A percentile compares a stretch with the other conserved stretches of the same genome.
Conservation (phyloP, 1,140 invertebrate genomes). For the Drosophila sp. region DNA sequence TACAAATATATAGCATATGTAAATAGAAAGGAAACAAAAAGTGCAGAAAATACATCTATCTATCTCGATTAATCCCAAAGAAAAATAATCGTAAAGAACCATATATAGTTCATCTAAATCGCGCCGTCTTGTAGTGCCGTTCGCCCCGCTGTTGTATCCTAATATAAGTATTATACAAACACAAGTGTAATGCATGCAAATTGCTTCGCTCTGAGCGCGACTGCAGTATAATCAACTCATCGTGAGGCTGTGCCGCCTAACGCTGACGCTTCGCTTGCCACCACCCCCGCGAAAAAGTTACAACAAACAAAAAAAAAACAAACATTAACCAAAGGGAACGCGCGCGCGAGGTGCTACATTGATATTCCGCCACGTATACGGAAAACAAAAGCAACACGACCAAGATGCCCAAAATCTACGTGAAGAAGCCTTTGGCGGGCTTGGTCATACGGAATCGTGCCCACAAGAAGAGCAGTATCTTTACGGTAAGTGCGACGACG, state of each 20-base stretch:
- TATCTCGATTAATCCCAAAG: slow-evolving; percentile 1
- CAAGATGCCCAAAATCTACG: slow-evolving; percentile 82
- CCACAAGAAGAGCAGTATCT: slow-evolving; percentile 90
- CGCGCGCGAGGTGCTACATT: slow-evolving; percentile 2
- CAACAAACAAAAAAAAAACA: slow-evolving; percentile 17
- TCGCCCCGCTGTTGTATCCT: not conserved
- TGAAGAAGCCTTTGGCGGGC: slow-evolving; percentile 83
- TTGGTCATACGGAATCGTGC: slow-evolving; percentile 89
- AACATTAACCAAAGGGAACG: slow-evolving; percentile 21
- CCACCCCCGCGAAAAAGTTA: slow-evolving; percentile 19
- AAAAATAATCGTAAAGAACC: slow-evolving; percentile 27
- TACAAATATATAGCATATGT: slow-evolving; percentile 13
- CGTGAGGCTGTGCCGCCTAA: slow-evolving; percentile 1
- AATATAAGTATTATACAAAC: slow-evolving; percentile 37
- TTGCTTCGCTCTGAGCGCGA: slow-evolving; percentile 30
- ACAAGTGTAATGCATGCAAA: slow-evolving; percentile 53
- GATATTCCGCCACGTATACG: slow-evolving; percentile 57
- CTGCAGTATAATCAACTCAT: slow-evolving; percentile 26
- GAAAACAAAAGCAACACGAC: slow-evolving; percentile 28
- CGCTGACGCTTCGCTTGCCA: slow-evolving; percentile 13
- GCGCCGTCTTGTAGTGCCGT: slow-evolving; percentile 9
- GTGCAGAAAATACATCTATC: slow-evolving; percentile 5
- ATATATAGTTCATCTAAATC: slow-evolving; percentile 15
- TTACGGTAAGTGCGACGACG: slow-evolving; percentile 85
- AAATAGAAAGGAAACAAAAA: not conserved